These are phyloP conservation scores for Pentalonia nigronervosa DNA, from an alignment of 1,140 invertebrate species.

Conservation along the genomic window DNA sequence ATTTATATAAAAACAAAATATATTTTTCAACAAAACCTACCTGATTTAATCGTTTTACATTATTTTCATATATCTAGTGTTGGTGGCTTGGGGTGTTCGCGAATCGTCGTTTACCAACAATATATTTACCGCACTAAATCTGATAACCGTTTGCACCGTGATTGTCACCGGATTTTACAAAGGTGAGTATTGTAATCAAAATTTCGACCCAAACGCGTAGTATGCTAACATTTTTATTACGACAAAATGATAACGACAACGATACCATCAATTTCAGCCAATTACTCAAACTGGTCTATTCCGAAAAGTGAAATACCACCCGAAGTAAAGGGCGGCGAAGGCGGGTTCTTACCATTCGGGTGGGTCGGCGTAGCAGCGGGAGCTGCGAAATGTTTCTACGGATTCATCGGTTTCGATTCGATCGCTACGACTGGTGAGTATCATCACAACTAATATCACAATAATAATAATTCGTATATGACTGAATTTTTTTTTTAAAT, in stretches of 20 bases:
- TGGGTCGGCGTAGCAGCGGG: constrained; percentile 79
- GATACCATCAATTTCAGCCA: constrained; percentile 66
- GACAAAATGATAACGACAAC: background rate
- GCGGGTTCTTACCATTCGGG: constrained; percentile 86
- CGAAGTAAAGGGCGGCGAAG: constrained; percentile 63
- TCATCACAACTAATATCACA: background rate
- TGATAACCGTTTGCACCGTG: constrained; percentile 82
- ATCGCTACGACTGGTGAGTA: constrained; percentile 83
- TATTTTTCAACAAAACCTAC: background rate
- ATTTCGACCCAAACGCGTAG: background rate
- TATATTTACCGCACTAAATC: constrained; percentile 86
- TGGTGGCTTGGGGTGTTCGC: constrained; percentile 84
- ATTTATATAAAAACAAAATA: too few species aligned
- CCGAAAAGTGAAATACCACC: constrained; percentile 70
- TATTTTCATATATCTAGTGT: constrained; percentile 64
- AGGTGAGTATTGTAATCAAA: constrained; percentile 67
- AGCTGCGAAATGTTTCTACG: constrained; percentile 89
- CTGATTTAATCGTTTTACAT: background rate
- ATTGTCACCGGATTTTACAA: constrained; percentile 84
- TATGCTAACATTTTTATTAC: background rate
- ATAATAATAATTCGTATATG: too few species aligned
- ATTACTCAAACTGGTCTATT: constrained; percentile 54
- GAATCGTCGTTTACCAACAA: constrained; percentile 91
- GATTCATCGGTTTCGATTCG: constrained; percentile 85
- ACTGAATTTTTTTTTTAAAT: background rate